Evolutionary conservation across 2,797 vertebrate genomes (phyloP), one percentile per base, ranked within the genome.

Genomic region (Periophthalmus magnuspinnatus): DNA sequence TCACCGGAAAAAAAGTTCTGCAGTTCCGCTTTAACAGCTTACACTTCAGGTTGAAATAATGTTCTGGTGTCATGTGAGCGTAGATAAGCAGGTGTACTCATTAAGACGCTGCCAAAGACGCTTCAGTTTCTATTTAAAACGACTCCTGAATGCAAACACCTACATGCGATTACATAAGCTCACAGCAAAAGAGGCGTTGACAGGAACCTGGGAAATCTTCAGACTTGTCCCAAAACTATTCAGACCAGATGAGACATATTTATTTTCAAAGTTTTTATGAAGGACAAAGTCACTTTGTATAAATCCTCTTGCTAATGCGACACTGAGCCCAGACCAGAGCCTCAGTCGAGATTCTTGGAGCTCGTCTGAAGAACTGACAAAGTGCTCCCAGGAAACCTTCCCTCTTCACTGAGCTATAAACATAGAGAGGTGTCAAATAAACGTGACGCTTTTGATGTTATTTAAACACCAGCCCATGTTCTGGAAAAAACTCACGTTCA

Each of bases 31-130:
- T 50, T n/a, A 50, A 50, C 17, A 7, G 17, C 2, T 19, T 10
- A 1, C 21, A 54, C 52, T n/a, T 21, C 1, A 5, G 21, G 22
- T 54, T 55, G 10, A 22, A 55, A 22, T n/a, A 22, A 11, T 10
- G 79, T 59, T 34, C 1, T 16, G 24, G 16, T 33, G 32, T 59
- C 32, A 4, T 17, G 16, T 6, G 11, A 32, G 32, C 5, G 14
- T 55, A 76, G 66, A 55, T 54, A 54, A 78, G 80, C 70, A n/a
- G 70, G 19, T 68, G 71, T 34, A 76, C 33, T 64, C 67, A 79
- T 72, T 36, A 55, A 7, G 52, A 22, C 11, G 52, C 7, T 55
- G 55, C 6, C 11, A 21, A 57, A 16, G 55, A 57, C 32, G 21
- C 22, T 56, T 56, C 8, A 13, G 3, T 41, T 75, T 60, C 59